Base-by-base conservation (phyloP, 2,797 vertebrate species). In the Intellagama lesueurii region DNA sequence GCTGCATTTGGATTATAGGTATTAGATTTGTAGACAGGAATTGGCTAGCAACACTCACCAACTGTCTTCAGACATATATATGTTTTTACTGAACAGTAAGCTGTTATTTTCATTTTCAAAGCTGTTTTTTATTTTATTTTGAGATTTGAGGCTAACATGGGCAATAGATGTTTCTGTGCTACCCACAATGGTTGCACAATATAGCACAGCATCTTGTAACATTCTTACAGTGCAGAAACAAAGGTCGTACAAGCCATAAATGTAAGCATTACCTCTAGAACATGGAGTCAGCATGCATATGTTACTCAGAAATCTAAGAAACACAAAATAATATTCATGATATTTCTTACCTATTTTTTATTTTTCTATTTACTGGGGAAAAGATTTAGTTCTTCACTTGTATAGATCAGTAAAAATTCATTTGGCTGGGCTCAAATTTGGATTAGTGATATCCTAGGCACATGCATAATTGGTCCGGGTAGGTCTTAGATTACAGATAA, bases 101-200 rank as follows among this genome's bases (percentile, higher is more conserved):
- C 90, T 94, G 94, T 92, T 95, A 91, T 96, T 97, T 91, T 96
- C 94, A 90, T 91, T 94, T 94, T 94, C 92, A 92, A 91, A 94
- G 86, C 90, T 95, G 0, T 87, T 92, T 92, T 91, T 91, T 89
- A 94, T 94, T 95, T 24, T 47, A 94, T 92, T 96, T 96, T 96
- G 94, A 95, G 93, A 95, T 94, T 88, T 93, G 94, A 90, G 92
- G 89, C 30, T 89, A 84, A 79, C 95, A 92, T 94, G 93, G 93
- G 93, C 96, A 95, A 91, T 95, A 96, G 94, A 96, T 96, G 90
- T 96, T 91, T 91, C 91, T 90, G 0, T 84, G 56, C 5, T 85
- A 88, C 79, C 64, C 81, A 56, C 83, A 91, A 66, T 93, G 89
- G 83, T 90, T 90, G 0, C 9, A 87, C 78, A 91, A 88, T 85